These are phyloP conservation scores for Actenoides hombroni DNA, from an alignment of 2,113 vertebrate genomes.

Conservation along the genomic window DNA sequence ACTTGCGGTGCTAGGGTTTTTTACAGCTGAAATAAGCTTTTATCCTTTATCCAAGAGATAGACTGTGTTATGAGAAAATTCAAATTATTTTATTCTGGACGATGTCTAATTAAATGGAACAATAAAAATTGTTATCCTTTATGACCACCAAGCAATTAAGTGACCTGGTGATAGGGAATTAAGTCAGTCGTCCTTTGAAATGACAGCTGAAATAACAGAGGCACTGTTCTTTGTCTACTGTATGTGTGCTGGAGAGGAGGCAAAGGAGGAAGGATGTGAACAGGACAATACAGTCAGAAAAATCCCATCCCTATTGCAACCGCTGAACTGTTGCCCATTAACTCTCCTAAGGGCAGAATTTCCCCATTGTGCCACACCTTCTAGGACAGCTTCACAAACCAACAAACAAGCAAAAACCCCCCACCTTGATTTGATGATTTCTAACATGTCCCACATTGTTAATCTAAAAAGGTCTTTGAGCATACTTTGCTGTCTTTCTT, in stretches of 20 bases:
- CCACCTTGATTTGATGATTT: background rate
- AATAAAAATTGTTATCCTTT: conserved; percentile 57
- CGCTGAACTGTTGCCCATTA: background rate
- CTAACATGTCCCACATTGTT: background rate
- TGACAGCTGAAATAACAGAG: conserved; percentile 43
- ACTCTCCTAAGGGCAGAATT: background rate
- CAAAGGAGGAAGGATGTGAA: background rate
- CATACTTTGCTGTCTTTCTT: background rate
- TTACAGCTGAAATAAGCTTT: conserved; percentile 30
- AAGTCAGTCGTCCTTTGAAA: conserved; percentile 42
- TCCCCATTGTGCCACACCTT: background rate
- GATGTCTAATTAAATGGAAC: conserved; percentile 48
- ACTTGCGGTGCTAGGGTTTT: background rate
- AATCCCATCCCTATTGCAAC: background rate
- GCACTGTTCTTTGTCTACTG: conserved; percentile 9
- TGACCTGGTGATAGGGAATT: conserved; percentile 47
- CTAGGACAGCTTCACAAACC: background rate
- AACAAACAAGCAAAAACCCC: background rate
- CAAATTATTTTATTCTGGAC: conserved; percentile 39
- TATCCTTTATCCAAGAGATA: background rate
- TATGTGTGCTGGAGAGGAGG: background rate
- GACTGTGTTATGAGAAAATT: conserved; percentile 21
- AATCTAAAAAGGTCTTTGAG: background rate
- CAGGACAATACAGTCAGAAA: background rate
- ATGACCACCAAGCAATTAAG: conserved; percentile 28